A percentile compares a stretch with the other conserved stretches of the same genome.
phyloP scores from a whole-genome alignment of 2,888 invertebrate genomes.

The Lasioglossum villosulum region DNA sequence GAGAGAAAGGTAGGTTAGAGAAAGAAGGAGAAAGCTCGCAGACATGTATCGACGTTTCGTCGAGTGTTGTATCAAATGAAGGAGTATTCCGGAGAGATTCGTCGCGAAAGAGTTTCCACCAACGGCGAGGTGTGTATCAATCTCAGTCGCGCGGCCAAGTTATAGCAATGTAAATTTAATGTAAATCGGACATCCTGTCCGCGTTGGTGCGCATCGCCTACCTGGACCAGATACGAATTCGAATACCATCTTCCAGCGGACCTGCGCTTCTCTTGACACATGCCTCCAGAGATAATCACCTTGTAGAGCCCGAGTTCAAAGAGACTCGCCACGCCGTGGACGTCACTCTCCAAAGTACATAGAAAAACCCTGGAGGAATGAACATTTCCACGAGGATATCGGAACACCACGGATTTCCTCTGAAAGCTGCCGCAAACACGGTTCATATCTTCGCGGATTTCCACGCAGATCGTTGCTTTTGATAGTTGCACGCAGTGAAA shows the following conservation, averaged over 20 bases:
- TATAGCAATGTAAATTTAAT: constrained; percentile 68
- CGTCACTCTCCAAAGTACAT: not conserved
- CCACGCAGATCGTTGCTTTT: not conserved
- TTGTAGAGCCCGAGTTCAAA: constrained; percentile 34
- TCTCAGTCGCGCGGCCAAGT: constrained; percentile 44
- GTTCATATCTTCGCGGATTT: constrained; percentile 22
- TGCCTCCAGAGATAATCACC: constrained; percentile 51
- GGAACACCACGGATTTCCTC: constrained; percentile 48
- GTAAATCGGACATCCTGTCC: constrained; percentile 62
- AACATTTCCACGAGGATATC: constrained; percentile 39
- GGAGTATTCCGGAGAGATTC: constrained; percentile 32
- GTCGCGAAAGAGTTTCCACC: not conserved
- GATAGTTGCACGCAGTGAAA: not conserved
- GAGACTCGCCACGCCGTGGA: constrained; percentile 5
- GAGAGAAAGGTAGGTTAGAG: not conserved
- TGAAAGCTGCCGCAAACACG: constrained; percentile 49
- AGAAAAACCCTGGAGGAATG: constrained; percentile 48
- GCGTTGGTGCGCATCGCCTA: constrained; percentile 14
- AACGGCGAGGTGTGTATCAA: constrained; percentile 35
- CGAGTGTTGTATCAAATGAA: constrained; percentile 19
- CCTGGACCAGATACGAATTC: constrained; percentile 49
- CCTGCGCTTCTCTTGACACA: constrained; percentile 18
- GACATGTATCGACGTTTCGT: constrained; percentile 17
- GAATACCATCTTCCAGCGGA: constrained; percentile 47
- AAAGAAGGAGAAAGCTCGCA: not conserved